Percentiles rank a stretch among this genome's conserved stretches.
Conservation (phyloP, 2,797 vertebrate genomes). For the Manis pentadactyla region DNA sequence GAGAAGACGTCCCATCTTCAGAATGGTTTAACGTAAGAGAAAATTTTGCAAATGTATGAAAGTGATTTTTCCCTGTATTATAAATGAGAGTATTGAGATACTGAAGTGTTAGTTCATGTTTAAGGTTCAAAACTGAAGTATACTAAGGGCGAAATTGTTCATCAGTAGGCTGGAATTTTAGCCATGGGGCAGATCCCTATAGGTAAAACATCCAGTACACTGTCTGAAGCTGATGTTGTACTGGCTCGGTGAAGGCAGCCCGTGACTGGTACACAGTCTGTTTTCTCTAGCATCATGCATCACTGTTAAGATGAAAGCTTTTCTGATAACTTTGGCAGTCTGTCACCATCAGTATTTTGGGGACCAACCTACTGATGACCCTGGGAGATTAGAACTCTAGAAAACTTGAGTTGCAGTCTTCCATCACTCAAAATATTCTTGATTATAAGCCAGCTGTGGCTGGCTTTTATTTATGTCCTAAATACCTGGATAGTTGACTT, state of each 20-base stretch:
- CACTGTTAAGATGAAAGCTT: neutral
- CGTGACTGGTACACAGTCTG: neutral
- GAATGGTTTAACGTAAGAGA: neutral
- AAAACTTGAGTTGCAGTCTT: neutral
- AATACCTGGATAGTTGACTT: conserved; percentile 6
- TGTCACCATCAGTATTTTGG: neutral
- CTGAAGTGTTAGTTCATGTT: neutral
- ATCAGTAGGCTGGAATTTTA: neutral
- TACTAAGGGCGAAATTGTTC: neutral
- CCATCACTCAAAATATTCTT: neutral
- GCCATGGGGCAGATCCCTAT: neutral
- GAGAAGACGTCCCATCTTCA: neutral
- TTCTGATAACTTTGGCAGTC: neutral
- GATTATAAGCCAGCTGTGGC: neutral
- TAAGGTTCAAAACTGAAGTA: neutral
- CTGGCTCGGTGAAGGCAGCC: neutral
- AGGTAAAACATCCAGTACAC: neutral
- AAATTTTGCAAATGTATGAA: neutral
- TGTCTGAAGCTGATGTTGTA: neutral
- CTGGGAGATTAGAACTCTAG: neutral
- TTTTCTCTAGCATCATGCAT: neutral
- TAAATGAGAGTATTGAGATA: neutral
- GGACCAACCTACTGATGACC: neutral
- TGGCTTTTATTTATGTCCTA: neutral
- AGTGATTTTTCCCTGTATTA: neutral